Conservation (phyloP, 2,797 vertebrate genomes). For the Anniella stebbinsi region DNA sequence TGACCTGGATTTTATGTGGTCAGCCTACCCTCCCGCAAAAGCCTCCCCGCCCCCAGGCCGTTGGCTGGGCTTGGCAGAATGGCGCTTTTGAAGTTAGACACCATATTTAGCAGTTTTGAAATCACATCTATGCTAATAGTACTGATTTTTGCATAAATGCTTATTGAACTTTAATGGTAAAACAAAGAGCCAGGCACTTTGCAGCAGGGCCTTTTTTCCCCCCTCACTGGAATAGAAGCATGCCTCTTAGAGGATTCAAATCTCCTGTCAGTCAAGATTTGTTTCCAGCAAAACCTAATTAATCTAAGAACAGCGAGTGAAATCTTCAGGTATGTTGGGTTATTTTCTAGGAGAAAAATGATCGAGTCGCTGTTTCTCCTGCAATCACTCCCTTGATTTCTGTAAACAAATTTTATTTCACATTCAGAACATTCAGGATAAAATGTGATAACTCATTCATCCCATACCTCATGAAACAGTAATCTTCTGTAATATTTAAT, state of each 20-base stretch:
- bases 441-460: slow-evolving; percentile 69
- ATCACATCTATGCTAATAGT: background rate
- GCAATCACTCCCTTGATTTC: slow-evolving; percentile 38
- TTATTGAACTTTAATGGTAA: slow-evolving; percentile 36
- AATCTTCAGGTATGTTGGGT: slow-evolving; percentile 47
- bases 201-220: slow-evolving; percentile 13
- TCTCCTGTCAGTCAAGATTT: slow-evolving; percentile 18
- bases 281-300: slow-evolving; percentile 35
- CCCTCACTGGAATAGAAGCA: slow-evolving; percentile 35
- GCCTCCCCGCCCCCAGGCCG: too few relatives aligned
- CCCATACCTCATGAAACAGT: background rate
- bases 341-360: slow-evolving; percentile 67
- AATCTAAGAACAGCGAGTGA: slow-evolving; percentile 37
- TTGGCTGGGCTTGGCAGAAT: too few relatives aligned
- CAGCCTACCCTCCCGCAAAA: too few relatives aligned
- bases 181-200: background rate
- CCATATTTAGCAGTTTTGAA: slow-evolving; percentile 21
- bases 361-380: slow-evolving; percentile 74
- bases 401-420: slow-evolving; percentile 78
- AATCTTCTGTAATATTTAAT: slow-evolving; percentile 12
- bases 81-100: background rate
- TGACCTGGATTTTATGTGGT: too few relatives aligned
- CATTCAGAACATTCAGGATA: slow-evolving; percentile 73
- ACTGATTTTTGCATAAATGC: fast-evolving
- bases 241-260: slow-evolving; percentile 33